Percentiles rank a stretch among this genome's conserved stretches.
Conservation (phyloP, 2,888 invertebrate genomes). For the Lampropteryx suffumata region DNA sequence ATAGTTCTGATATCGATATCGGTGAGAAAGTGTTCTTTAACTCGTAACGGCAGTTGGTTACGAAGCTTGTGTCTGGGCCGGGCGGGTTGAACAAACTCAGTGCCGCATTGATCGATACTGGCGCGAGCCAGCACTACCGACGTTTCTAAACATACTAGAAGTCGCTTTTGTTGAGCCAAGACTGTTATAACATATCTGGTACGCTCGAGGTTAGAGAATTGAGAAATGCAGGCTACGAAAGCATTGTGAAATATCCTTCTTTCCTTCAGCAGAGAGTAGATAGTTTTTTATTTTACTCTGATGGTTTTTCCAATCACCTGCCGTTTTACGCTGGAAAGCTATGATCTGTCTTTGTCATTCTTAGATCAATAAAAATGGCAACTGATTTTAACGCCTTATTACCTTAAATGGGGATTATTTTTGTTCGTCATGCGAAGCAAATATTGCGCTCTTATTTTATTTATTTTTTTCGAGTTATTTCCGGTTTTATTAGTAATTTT, state of each 20-base stretch:
- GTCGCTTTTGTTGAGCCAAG: slow-evolving; percentile 1
- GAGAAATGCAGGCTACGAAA: not conserved
- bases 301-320: no score
- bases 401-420: no score
- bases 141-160: slow-evolving; percentile 9
- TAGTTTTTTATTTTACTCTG: no score
- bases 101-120: slow-evolving; percentile 43
- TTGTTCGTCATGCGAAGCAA: no score
- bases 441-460: no score
- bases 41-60: slow-evolving; percentile 39
- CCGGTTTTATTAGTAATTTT: no score
- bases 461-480: no score
- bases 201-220: not conserved
- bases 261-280: not conserved
- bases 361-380: no score
- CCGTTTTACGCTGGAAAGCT: no score
- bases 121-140: slow-evolving; percentile 26
- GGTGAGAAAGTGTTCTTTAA: slow-evolving; percentile 36
- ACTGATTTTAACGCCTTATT: no score
- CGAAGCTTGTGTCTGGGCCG: slow-evolving; percentile 41
- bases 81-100: slow-evolving; percentile 42
- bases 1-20: slow-evolving; percentile 26
- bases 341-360: no score
- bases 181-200: not conserved
- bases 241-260: not conserved